phyloP scores from a whole-genome alignment of 2,888 invertebrate species.

The Scotopteryx bipunctaria region DNA sequence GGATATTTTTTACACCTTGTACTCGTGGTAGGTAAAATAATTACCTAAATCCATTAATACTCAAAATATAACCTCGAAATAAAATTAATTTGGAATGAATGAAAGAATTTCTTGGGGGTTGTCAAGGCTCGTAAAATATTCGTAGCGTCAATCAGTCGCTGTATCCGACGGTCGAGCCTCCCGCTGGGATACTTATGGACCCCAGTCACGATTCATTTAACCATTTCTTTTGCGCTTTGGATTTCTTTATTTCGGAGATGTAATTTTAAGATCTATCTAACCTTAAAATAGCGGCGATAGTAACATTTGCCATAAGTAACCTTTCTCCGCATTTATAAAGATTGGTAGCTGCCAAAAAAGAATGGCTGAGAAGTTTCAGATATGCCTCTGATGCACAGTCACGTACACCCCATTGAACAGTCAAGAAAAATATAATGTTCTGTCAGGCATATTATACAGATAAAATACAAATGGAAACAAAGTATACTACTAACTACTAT shows the following conservation, averaged over 20 bases:
- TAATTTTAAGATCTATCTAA: conserved; percentile 3
- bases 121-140: conserved; percentile 17
- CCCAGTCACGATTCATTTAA: conserved; percentile 57
- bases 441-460: too few relatives aligned
- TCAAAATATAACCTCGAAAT: not conserved
- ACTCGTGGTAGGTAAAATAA: not conserved
- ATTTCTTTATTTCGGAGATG: conserved; percentile 6
- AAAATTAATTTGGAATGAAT: conserved; percentile 14
- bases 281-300: too few relatives aligned
- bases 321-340: too few relatives aligned
- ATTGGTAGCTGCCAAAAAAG: too few relatives aligned
- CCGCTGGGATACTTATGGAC: conserved; percentile 56
- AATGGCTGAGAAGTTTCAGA: too few relatives aligned
- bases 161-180: conserved; percentile 36
- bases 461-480: too few relatives aligned
- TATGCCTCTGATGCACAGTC: too few relatives aligned
- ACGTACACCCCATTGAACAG: too few relatives aligned
- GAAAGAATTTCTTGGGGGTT: conserved; percentile 5
- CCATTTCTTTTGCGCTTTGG: conserved; percentile 42
- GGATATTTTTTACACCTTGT: too few relatives aligned
- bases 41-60: conserved; percentile 1
- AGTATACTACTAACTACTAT: too few relatives aligned
- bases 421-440: too few relatives aligned
- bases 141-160: conserved; percentile 25
- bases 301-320: too few relatives aligned